Evolutionary conservation across 2,888 invertebrate species (phyloP).

Genomic region (Sesia apiformis): DNA sequence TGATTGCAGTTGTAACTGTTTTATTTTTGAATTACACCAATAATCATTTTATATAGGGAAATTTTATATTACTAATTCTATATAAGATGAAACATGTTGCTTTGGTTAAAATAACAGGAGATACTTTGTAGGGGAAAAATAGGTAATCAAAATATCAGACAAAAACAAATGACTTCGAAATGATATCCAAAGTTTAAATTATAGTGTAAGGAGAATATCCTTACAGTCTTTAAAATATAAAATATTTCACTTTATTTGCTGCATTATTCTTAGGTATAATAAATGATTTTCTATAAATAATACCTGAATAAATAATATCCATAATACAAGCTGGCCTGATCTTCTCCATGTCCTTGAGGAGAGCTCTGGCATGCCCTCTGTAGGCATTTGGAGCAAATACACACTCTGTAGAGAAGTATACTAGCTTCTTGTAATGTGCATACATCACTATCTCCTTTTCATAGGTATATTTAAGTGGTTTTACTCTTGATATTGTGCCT

Average conservation of each 20-base stretch:
- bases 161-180: no score
- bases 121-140: no score
- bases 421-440: slow-evolving; percentile 95
- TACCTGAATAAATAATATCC: slow-evolving; percentile 93
- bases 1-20: no score
- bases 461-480: slow-evolving; percentile 97
- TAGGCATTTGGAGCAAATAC: slow-evolving; percentile 99
- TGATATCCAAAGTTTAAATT: no score
- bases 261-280: not conserved
- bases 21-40: no score
- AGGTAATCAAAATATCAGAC: no score
- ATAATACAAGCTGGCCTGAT: slow-evolving; percentile 93
- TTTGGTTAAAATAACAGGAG: no score
- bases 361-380: slow-evolving; percentile 91
- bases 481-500: slow-evolving; percentile 91
- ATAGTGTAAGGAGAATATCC: not conserved
- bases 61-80: no score
- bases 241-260: not conserved
- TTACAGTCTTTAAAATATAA: not conserved
- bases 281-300: not conserved
- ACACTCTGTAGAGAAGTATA: slow-evolving; percentile 99
- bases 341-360: slow-evolving; percentile 96
- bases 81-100: no score
- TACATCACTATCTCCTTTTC: slow-evolving; percentile 99
- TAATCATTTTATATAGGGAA: no score